Evolutionary conservation across 2,113 vertebrate genomes (phyloP).

Genomic region (Charadrius vociferus): DNA sequence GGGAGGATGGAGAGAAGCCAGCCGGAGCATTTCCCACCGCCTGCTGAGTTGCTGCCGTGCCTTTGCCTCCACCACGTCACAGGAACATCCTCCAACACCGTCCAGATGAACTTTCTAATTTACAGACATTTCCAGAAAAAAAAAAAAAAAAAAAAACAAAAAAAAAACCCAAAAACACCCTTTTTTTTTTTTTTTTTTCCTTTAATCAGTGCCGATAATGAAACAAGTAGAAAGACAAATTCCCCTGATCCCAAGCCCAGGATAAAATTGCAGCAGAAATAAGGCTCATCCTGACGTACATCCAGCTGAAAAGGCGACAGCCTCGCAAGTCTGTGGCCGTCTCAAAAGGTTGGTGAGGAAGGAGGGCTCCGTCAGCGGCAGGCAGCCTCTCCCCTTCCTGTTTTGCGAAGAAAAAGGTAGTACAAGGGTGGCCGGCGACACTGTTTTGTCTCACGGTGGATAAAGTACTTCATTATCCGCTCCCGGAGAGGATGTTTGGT

Average conservation of each 20-base stretch:
- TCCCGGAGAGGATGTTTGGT: neutral
- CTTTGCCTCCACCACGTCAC: rapidly evolving
- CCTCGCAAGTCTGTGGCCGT: neutral
- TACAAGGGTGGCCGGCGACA: neutral
- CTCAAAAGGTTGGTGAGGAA: neutral
- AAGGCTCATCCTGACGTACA: neutral
- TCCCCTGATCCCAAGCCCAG: slow-evolving; percentile 19
- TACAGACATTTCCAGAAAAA: neutral
- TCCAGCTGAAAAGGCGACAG: neutral
- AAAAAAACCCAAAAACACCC: neutral
- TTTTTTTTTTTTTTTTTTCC: neutral
- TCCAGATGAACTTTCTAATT: neutral
- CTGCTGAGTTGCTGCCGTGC: rapidly evolving
- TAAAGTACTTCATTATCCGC: neutral
- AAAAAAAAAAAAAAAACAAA: neutral
- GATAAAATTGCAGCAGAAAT: slow-evolving; percentile 12
- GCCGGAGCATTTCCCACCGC: rapidly evolving
- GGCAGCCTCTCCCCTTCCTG: slow-evolving; percentile 50
- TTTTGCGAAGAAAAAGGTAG: slow-evolving; percentile 33
- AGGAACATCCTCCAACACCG: neutral
- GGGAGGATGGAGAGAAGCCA: neutral
- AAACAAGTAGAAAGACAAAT: neutral
- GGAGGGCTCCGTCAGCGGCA: neutral
- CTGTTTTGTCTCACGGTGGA: neutral
- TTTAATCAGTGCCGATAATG: slow-evolving; percentile 42